Evolutionary conservation across 2,113 vertebrate species (phyloP).

Genomic region (Nanorana parkeri): DNA sequence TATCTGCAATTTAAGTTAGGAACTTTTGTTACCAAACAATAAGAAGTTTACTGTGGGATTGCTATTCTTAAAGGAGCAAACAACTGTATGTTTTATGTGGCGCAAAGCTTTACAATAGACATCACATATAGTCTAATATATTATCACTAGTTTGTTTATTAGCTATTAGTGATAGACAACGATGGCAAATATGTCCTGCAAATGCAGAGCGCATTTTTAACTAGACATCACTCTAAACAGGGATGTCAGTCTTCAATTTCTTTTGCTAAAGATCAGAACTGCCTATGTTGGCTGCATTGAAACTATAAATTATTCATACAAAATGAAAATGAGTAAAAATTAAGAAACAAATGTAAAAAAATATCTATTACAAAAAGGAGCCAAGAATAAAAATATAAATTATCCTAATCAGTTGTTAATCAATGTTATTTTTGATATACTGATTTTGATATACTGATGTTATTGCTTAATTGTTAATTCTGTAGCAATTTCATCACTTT

Average conservation of each 20-base stretch:
- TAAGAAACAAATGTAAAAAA: too few species aligned
- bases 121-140: not conserved
- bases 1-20: not conserved
- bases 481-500: too few species aligned
- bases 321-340: not conserved
- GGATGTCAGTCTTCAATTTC: not conserved
- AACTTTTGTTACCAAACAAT: not conserved
- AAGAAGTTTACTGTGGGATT: not conserved
- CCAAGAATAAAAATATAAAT: too few species aligned
- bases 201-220: not conserved
- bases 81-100: not conserved
- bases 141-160: conserved; percentile 12
- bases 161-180: conserved; percentile 7
- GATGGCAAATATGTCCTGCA: too few species aligned
- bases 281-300: too few species aligned
- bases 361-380: too few species aligned
- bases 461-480: too few species aligned
- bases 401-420: too few species aligned
- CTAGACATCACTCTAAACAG: not conserved
- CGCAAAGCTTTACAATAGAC: conserved; percentile 3
- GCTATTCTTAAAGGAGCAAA: not conserved
- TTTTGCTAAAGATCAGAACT: conserved; percentile 12
- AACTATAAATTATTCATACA: too few species aligned
- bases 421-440: too few species aligned
- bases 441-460: too few species aligned